phyloP scores from a whole-genome alignment of 2,113 vertebrate genomes.

The Heteronetta atricapilla region DNA sequence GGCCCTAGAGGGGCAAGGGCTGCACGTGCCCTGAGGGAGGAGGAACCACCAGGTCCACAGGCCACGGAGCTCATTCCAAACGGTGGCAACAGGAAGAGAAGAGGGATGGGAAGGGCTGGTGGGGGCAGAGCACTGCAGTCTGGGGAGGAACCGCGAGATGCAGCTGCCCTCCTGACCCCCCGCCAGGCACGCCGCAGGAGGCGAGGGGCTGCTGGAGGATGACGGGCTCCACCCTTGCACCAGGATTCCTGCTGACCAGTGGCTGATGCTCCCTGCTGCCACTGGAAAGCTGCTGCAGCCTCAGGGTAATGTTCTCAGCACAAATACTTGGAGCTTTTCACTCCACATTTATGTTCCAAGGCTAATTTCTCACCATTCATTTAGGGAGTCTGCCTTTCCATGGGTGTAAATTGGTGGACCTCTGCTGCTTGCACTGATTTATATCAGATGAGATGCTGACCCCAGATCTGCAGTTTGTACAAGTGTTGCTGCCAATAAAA shows the following conservation, averaged over 20 bases:
- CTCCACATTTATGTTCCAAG: constrained; percentile 56
- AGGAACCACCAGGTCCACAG: background rate
- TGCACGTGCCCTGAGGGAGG: background rate
- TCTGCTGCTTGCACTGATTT: constrained; percentile 17
- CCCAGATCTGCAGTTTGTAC: constrained; percentile 63
- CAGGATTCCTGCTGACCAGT: background rate
- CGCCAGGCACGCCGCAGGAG: background rate
- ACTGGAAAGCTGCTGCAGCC: constrained; percentile 5
- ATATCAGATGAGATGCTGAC: constrained; percentile 48
- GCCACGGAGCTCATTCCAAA: background rate
- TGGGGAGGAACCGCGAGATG: background rate
- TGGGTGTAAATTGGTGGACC: constrained; percentile 50
- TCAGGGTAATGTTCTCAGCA: constrained; percentile 36
- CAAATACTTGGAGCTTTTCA: constrained; percentile 40
- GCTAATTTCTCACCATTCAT: constrained; percentile 47
- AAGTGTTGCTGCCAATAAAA: constrained; percentile 53
- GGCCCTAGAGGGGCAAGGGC: background rate
- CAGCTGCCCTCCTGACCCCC: background rate
- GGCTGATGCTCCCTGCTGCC: constrained; percentile 39
- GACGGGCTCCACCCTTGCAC: background rate
- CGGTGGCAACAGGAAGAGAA: background rate
- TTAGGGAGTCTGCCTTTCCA: constrained; percentile 50
- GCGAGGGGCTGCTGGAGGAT: background rate
- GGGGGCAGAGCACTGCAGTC: background rate
- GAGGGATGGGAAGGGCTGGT: background rate